phyloP scores from a whole-genome alignment of 2,113 vertebrate genomes.

The Prochilodus magdalenae region DNA sequence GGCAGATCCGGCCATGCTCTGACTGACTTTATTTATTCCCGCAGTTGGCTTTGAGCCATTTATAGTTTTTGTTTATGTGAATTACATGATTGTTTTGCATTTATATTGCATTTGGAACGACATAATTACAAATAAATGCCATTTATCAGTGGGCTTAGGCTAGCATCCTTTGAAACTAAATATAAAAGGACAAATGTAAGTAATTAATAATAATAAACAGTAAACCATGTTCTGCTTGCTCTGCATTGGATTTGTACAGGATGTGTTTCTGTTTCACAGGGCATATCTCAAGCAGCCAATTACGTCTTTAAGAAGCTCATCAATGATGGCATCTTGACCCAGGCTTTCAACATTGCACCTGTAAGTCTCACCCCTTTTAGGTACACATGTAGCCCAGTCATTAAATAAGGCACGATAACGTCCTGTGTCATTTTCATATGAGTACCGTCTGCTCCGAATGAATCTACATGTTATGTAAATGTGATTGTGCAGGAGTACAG shows the following conservation, averaged over 20 bases:
- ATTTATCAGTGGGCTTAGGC: too few relatives aligned
- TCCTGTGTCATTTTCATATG: background rate
- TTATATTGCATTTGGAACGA: too few relatives aligned
- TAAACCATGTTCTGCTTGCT: background rate
- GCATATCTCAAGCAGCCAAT: slow-evolving; percentile 89
- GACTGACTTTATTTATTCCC: too few relatives aligned
- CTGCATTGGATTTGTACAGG: background rate
- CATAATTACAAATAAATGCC: too few relatives aligned
- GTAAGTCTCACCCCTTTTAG: slow-evolving; percentile 74
- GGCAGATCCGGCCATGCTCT: too few relatives aligned
- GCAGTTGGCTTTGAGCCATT: too few relatives aligned
- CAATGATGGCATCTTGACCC: slow-evolving; percentile 92
- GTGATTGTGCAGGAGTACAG: slow-evolving; percentile 84
- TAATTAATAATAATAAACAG: background rate
- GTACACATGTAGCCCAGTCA: background rate
- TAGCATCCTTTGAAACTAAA: too few relatives aligned
- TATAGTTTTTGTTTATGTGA: too few relatives aligned
- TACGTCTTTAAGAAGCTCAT: slow-evolving; percentile 89
- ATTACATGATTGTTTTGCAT: too few relatives aligned
- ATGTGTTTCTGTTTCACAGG: slow-evolving; percentile 72
- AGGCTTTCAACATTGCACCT: slow-evolving; percentile 89
- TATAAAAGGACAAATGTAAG: background rate
- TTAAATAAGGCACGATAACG: background rate
- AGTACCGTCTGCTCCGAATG: background rate
- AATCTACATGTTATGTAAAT: slow-evolving; percentile 22